A percentile compares a stretch with the other conserved stretches of the same genome.
Conservation (phyloP, 2,113 vertebrate genomes). For the Eonycteris spelaea region DNA sequence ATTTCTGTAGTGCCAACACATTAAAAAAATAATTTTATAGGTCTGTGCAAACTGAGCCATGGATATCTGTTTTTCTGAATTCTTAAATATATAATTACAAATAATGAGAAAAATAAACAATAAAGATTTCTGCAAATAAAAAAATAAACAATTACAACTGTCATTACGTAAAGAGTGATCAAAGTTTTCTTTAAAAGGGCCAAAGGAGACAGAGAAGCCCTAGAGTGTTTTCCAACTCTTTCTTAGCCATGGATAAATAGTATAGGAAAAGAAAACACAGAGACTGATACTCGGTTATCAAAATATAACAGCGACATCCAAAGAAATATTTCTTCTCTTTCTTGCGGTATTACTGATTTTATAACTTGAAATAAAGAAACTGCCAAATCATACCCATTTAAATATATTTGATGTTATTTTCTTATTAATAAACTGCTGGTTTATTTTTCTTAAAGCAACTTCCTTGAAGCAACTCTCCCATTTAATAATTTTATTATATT, state of each 20-base stretch:
- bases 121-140: not conserved
- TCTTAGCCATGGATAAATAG: not conserved
- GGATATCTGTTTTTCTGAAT: constrained; percentile 21
- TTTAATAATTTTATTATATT: not conserved
- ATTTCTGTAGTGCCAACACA: constrained; percentile 30
- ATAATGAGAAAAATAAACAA: not conserved
- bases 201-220: not conserved
- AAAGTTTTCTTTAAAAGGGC: not conserved
- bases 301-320: not conserved
- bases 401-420: not conserved
- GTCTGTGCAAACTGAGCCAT: constrained; percentile 34
- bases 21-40: constrained; percentile 44
- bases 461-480: not conserved
- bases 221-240: not conserved
- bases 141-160: not conserved
- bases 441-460: not conserved
- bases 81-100: constrained; percentile 35
- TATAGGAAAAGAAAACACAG: not conserved
- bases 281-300: not conserved
- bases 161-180: fast-evolving
- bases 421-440: not conserved
- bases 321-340: not conserved
- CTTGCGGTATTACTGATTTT: not conserved
- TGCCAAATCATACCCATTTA: not conserved
- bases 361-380: not conserved